phyloP scores from a whole-genome alignment of 2,888 invertebrate genomes.

The Drosophila merina region DNA sequence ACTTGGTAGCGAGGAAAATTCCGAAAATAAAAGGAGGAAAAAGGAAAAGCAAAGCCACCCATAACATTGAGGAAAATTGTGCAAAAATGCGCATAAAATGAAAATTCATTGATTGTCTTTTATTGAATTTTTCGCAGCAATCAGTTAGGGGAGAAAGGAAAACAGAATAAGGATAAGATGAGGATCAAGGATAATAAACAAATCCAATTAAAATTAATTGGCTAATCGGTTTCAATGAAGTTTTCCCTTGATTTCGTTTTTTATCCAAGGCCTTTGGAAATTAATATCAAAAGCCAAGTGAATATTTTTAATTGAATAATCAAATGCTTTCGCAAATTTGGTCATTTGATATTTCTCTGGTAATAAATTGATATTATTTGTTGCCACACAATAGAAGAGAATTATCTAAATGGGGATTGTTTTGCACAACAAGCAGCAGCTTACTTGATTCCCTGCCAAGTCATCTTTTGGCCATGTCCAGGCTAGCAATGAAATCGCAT shows the following conservation, averaged over 20 bases:
- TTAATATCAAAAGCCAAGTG: background rate
- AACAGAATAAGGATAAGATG: slow-evolving; percentile 27
- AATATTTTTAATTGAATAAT: background rate
- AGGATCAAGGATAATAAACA: slow-evolving; percentile 20
- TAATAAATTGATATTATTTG: slow-evolving; percentile 1
- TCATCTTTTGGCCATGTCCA: background rate
- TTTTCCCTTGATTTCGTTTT: background rate
- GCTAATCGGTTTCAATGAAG: slow-evolving; percentile 27
- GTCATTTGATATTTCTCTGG: background rate
- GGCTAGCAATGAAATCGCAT: slow-evolving; percentile 49
- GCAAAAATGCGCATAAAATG: slow-evolving; percentile 66
- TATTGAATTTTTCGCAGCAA: slow-evolving; percentile 59
- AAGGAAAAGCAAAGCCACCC: slow-evolving; percentile 12
- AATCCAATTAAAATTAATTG: slow-evolving; percentile 54
- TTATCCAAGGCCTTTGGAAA: background rate
- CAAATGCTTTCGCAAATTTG: background rate
- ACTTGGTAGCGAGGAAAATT: slow-evolving; percentile 16
- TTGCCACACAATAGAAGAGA: background rate
- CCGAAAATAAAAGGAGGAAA: slow-evolving; percentile 6
- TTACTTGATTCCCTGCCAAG: background rate
- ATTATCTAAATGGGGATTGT: background rate
- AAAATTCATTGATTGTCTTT: slow-evolving; percentile 72
- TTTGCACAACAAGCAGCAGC: too few species aligned
- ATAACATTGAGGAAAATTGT: slow-evolving; percentile 51
- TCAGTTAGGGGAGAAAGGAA: slow-evolving; percentile 7